A percentile compares a stretch with the other conserved stretches of the same genome.
These are phyloP conservation scores for Drosophila gunungcola DNA, from an alignment of 1,140 invertebrate species.

Conservation along the genomic window DNA sequence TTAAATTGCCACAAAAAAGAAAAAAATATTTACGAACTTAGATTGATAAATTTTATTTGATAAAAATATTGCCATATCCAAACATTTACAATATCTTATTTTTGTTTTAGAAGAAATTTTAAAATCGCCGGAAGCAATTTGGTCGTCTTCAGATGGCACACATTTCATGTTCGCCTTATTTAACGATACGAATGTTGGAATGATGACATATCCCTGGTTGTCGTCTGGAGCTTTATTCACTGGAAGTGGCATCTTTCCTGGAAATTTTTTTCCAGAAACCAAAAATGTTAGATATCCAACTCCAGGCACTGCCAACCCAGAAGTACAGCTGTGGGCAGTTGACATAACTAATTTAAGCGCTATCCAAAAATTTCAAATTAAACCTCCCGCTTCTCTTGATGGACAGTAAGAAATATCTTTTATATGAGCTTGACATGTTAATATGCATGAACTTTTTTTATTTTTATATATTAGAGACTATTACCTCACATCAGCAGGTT, in stretches of 20 bases:
- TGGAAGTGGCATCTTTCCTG: slow-evolving; percentile 72
- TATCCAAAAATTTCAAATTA: slow-evolving; percentile 87
- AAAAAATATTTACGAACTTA: no score
- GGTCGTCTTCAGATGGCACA: slow-evolving; percentile 93
- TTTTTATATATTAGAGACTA: slow-evolving; percentile 89
- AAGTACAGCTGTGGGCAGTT: slow-evolving; percentile 92
- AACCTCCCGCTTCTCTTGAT: slow-evolving; percentile 89
- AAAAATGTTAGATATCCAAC: slow-evolving; percentile 91
- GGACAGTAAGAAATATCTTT: slow-evolving; percentile 87
- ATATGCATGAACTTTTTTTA: neutral
- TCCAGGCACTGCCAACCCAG: slow-evolving; percentile 93
- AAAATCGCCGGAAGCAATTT: slow-evolving; percentile 90
- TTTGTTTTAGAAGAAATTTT: slow-evolving; percentile 90
- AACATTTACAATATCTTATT: slow-evolving; percentile 1
- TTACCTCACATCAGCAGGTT: slow-evolving; percentile 95
- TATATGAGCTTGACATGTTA: neutral
- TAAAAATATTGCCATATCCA: neutral
- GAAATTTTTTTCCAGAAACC: slow-evolving; percentile 89
- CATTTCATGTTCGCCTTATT: slow-evolving; percentile 94
- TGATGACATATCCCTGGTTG: slow-evolving; percentile 92
- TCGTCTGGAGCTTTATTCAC: slow-evolving; percentile 86
- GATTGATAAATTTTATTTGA: no score
- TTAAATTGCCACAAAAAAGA: no score
- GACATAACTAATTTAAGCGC: slow-evolving; percentile 89
- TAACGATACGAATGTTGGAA: slow-evolving; percentile 92